Percentiles rank a stretch among this genome's conserved stretches.
These are phyloP conservation scores for Antennarius maculatus DNA, from an alignment of 2,797 vertebrate species.

Conservation along the genomic window DNA sequence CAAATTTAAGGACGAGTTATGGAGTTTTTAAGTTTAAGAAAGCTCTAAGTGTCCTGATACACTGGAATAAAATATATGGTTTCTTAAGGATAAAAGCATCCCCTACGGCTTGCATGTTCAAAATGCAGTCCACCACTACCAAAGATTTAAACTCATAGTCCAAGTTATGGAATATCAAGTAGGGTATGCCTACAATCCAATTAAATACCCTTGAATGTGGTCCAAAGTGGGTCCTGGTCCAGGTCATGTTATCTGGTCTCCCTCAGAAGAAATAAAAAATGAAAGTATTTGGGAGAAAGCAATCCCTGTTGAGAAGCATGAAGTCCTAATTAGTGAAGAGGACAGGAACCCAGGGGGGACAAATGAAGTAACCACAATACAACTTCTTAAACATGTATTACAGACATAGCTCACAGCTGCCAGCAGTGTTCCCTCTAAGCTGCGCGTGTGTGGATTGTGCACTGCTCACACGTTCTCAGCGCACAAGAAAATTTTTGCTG, in stretches of 20 bases:
- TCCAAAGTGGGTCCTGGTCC: slow-evolving; percentile 42
- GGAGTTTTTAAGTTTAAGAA: slow-evolving; percentile 17
- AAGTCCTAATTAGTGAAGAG: slow-evolving; percentile 1
- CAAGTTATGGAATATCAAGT: slow-evolving; percentile 17
- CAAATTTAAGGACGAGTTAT: slow-evolving; percentile 26
- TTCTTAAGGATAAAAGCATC: slow-evolving; percentile 9
- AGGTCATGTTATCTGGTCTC: slow-evolving; percentile 43
- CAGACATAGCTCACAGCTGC: neutral
- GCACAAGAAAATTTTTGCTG: too few relatives aligned
- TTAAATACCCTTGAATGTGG: slow-evolving; percentile 34
- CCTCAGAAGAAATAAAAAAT: slow-evolving; percentile 35
- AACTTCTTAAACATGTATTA: slow-evolving; percentile 20
- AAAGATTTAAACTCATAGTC: slow-evolving; percentile 27
- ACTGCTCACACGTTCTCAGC: too few relatives aligned
- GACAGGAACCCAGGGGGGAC: slow-evolving; percentile 3
- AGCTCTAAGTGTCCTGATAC: slow-evolving; percentile 38
- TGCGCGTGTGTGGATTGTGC: too few relatives aligned
- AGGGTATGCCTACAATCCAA: slow-evolving; percentile 24
- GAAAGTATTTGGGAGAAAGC: slow-evolving; percentile 33
- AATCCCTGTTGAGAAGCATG: slow-evolving; percentile 7
- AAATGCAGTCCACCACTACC: slow-evolving; percentile 35
- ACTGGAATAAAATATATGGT: slow-evolving; percentile 26
- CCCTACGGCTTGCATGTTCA: slow-evolving; percentile 4
- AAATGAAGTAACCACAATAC: slow-evolving; percentile 5
- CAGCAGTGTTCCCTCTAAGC: too few relatives aligned